Conservation (phyloP, 2,888 invertebrate genomes). For the Hemithea aestivaria region DNA sequence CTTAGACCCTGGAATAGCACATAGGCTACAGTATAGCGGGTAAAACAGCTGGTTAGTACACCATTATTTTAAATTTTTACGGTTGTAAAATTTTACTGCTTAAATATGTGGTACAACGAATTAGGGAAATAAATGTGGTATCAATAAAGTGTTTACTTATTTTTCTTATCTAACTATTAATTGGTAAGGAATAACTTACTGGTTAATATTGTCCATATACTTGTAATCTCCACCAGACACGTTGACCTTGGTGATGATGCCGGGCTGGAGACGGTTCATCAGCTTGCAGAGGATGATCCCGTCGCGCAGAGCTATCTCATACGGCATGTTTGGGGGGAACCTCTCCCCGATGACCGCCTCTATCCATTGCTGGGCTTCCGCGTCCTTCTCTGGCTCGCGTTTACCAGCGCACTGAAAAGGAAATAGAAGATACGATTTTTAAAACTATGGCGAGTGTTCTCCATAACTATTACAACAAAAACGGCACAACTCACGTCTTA, state of each 20-base stretch:
- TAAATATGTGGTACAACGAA: too few species aligned
- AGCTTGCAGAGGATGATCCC: slow-evolving; percentile 92
- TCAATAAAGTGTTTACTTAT: too few species aligned
- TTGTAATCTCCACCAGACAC: slow-evolving; percentile 94
- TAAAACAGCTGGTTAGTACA: too few species aligned
- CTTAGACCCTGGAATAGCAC: too few species aligned
- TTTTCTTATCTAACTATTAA: too few species aligned
- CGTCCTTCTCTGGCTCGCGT: slow-evolving; percentile 88
- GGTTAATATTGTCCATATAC: slow-evolving; percentile 96
- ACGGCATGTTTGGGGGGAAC: slow-evolving; percentile 84
- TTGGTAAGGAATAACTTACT: slow-evolving; percentile 81
- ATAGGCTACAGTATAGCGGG: too few species aligned
- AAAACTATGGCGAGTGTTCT: too few species aligned
- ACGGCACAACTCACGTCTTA: too few species aligned
- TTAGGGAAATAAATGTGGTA: too few species aligned
- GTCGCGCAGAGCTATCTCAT: slow-evolving; percentile 89
- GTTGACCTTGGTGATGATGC: slow-evolving; percentile 90
- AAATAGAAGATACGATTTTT: slow-evolving; percentile 6
- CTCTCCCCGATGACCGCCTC: slow-evolving; percentile 88
- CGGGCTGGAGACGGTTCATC: slow-evolving; percentile 93
- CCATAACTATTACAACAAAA: too few species aligned
- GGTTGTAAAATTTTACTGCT: too few species aligned
- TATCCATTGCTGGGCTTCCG: slow-evolving; percentile 91
- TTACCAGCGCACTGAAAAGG: slow-evolving; percentile 87
- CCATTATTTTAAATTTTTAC: too few species aligned